Base-by-base conservation (phyloP, 2,113 vertebrate species). In the Blennius ocellaris region DNA sequence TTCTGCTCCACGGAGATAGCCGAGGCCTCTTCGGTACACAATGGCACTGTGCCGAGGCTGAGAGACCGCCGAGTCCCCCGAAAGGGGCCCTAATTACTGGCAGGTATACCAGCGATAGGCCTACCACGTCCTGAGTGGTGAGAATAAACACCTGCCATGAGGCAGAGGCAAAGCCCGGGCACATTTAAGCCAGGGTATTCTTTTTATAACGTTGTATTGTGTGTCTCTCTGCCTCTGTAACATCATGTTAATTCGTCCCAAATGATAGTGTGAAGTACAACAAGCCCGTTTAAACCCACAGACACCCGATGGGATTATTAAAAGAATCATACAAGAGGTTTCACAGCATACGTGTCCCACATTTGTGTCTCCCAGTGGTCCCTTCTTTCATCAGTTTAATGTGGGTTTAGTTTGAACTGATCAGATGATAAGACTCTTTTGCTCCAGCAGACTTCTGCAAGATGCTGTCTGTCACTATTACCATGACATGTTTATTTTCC, bases 391-490 rank as follows among this genome's bases (percentile, higher is more conserved):
- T 43, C 54, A 57, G 45, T 21, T 3, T 9, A 9, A 50, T 45
- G 21, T 30, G 53, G 64, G 79, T 66, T 68, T 75, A 43, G 60
- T 63, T 62, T 58, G 64, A 41, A 45, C 54, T 54, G 36, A 59
- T 73, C 1, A 45, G 54, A 15, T 59, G 59, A 57, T 54, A 51
- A 69, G 55, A 45, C 48, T 69, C 47, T 59, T 78, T 30, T 30
- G 21, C 63, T 38, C 41, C 14, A 59, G 58, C n/a, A 44, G 61
- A 52, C 49, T 75, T 64, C 56, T 52, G 10, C 67, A 81, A 69
- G 60, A 63, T 79, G 50, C 69, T 78, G 79, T 86, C 85, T 83
- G 62, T 63, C 71, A 57, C 38, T 61, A 78, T 83, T 81, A 78
- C 43, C 52, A 17, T 73, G 73, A 64, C 68, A 30, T 83, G 60